These are phyloP conservation scores for Aphodius granarius DNA, from an alignment of 2,888 invertebrate genomes.

Conservation along the genomic window DNA sequence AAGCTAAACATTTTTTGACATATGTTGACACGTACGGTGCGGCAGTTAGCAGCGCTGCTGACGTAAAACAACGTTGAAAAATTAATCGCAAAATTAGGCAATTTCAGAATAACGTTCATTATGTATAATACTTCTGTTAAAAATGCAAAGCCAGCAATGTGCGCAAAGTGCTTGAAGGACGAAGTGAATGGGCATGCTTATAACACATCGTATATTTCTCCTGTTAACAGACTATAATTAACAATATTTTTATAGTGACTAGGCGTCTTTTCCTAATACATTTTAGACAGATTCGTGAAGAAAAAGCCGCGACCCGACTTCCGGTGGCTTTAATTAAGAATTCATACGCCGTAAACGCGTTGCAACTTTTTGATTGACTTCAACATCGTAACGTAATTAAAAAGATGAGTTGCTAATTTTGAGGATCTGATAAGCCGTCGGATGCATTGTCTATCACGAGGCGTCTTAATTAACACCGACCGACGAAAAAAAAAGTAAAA, in stretches of 20 bases:
- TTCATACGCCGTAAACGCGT: slow-evolving; percentile 3
- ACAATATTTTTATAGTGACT: background rate
- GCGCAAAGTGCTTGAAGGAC: background rate
- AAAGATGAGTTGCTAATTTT: slow-evolving; percentile 26
- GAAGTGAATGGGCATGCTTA: background rate
- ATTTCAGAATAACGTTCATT: too few relatives aligned
- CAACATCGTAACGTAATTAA: slow-evolving; percentile 25
- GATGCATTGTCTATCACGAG: background rate
- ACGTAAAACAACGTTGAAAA: too few relatives aligned
- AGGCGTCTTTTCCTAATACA: background rate
- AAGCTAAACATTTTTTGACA: too few relatives aligned
- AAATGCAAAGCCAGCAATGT: too few relatives aligned
- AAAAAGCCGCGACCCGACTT: slow-evolving; percentile 4
- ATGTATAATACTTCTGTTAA: too few relatives aligned
- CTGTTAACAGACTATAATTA: background rate
- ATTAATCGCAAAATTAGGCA: too few relatives aligned
- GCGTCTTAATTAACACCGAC: background rate
- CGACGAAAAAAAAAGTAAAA: background rate
- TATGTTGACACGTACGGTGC: too few relatives aligned
- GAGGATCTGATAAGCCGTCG: slow-evolving; percentile 20
- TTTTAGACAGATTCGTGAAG: background rate
- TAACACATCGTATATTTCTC: background rate
- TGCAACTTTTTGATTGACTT: slow-evolving; percentile 13
- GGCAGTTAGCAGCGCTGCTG: too few relatives aligned
- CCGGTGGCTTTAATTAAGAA: slow-evolving; percentile 20